These are phyloP conservation scores for Naso thynnoides DNA, from an alignment of 2,797 vertebrate genomes.

Conservation along the genomic window DNA sequence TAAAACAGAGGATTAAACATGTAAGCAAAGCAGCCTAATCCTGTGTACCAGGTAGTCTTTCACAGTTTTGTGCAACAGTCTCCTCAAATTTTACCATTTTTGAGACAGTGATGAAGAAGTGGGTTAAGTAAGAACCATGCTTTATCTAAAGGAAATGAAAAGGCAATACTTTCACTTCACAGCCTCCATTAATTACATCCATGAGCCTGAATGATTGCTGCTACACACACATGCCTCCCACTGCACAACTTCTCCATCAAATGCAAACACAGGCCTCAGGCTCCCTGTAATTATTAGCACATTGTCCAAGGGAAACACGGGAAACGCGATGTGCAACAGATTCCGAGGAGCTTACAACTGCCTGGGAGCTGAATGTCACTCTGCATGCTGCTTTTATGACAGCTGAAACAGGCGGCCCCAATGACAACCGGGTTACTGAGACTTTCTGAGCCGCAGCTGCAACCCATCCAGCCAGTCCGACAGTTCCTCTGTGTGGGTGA, in stretches of 20 bases:
- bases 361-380: conserved; percentile 58
- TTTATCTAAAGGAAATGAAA: conserved; percentile 6
- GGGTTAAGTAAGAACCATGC: background rate
- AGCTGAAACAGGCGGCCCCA: conserved; percentile 49
- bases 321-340: conserved; percentile 66
- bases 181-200: conserved; percentile 61
- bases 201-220: conserved; percentile 49
- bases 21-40: background rate
- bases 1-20: background rate
- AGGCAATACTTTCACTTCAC: conserved; percentile 20
- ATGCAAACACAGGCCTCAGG: conserved; percentile 67
- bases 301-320: conserved; percentile 65
- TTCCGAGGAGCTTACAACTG: conserved; percentile 54
- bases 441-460: conserved; percentile 33
- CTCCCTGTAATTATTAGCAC: conserved; percentile 81
- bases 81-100: conserved; percentile 13
- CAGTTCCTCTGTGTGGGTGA: conserved; percentile 19
- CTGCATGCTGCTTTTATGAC: conserved; percentile 50
- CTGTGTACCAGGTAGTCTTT: background rate
- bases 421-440: conserved; percentile 50
- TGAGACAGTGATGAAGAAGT: background rate
- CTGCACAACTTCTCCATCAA: conserved; percentile 60
- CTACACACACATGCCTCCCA: conserved; percentile 53
- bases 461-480: conserved; percentile 23
- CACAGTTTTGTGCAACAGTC: background rate